Conservation (phyloP, 1,140 invertebrate genomes). For the Druon quercuslanigerum region DNA sequence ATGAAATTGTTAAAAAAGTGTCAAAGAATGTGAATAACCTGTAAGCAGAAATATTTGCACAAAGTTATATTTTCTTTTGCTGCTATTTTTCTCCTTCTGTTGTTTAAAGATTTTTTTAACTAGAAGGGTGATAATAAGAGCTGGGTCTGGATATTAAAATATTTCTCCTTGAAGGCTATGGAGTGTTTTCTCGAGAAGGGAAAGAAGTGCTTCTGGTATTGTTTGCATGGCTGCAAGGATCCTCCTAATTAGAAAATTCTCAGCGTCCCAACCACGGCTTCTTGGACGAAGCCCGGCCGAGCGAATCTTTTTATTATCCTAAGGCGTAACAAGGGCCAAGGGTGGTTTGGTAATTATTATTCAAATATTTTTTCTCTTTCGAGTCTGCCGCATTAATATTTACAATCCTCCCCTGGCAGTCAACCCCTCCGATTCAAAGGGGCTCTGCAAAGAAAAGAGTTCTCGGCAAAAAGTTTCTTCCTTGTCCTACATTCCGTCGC, state of each 20-base stretch:
- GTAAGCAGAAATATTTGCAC: background rate
- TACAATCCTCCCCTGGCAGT: slow-evolving; percentile 55
- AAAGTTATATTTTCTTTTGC: background rate
- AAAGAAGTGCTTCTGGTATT: slow-evolving; percentile 58
- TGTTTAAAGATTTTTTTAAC: background rate
- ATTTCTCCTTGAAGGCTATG: slow-evolving; percentile 43
- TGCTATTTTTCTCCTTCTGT: background rate
- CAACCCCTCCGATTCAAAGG: slow-evolving; percentile 32
- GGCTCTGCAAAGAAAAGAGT: slow-evolving; percentile 19
- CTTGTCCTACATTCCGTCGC: slow-evolving; percentile 11
- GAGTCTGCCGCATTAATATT: slow-evolving; percentile 66
- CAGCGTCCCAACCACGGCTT: slow-evolving; percentile 52
- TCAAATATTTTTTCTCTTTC: slow-evolving; percentile 69
- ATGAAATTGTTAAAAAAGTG: no score
- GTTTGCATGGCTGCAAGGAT: slow-evolving; percentile 61
- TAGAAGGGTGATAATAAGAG: slow-evolving; percentile 52
- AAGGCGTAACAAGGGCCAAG: slow-evolving; percentile 62
- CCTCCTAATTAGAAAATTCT: slow-evolving; percentile 73
- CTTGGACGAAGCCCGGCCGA: slow-evolving; percentile 33
- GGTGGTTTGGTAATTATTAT: slow-evolving; percentile 68
- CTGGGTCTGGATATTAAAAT: slow-evolving; percentile 59
- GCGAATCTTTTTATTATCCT: slow-evolving; percentile 66
- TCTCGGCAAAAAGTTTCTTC: slow-evolving; percentile 5
- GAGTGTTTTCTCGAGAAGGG: slow-evolving; percentile 48
- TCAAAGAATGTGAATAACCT: no score